Percentiles rank a stretch among this genome's conserved stretches.
phyloP scores from a whole-genome alignment of 2,797 vertebrate species.

The Melanotaenia pygmaea region DNA sequence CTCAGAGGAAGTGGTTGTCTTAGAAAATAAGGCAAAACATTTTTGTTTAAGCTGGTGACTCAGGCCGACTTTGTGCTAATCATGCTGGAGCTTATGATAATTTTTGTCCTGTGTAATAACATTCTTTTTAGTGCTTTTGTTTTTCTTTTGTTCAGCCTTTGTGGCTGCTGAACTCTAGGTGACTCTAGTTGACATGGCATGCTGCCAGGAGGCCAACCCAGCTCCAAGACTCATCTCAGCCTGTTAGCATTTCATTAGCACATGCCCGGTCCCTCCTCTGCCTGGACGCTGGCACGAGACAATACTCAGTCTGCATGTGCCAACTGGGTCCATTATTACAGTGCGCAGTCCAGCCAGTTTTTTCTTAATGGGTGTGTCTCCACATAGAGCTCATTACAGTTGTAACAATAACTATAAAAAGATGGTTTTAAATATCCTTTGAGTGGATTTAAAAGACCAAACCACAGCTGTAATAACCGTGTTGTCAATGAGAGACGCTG shows the following conservation, averaged over 20 bases:
- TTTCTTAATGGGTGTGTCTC: conserved; percentile 21
- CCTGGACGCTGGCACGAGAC: conserved; percentile 57
- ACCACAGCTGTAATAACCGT: background rate
- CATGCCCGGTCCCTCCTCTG: conserved; percentile 49
- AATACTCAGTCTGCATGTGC: conserved; percentile 47
- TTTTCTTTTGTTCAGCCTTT: background rate
- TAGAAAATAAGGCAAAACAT: conserved; percentile 14
- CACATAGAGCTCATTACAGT: conserved; percentile 6
- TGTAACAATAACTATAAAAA: background rate
- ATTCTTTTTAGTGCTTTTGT: background rate
- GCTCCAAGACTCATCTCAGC: conserved; percentile 57
- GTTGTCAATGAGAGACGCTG: background rate
- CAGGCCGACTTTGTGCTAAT: conserved; percentile 10
- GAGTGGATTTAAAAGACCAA: background rate
- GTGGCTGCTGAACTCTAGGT: conserved; percentile 63
- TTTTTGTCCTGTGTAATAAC: conserved; percentile 13
- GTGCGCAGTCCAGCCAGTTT: conserved; percentile 28
- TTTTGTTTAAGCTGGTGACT: background rate
- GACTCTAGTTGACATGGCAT: conserved; percentile 61
- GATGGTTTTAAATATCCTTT: background rate
- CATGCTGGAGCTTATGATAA: conserved; percentile 18
- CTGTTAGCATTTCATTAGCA: conserved; percentile 73
- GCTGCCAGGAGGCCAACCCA: conserved; percentile 57
- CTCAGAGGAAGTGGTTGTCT: conserved; percentile 17
- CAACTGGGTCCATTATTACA: conserved; percentile 65